A percentile compares a stretch with the other conserved stretches of the same genome.
phyloP scores from a whole-genome alignment of 2,888 invertebrate species.

The Agonum fuliginosum region DNA sequence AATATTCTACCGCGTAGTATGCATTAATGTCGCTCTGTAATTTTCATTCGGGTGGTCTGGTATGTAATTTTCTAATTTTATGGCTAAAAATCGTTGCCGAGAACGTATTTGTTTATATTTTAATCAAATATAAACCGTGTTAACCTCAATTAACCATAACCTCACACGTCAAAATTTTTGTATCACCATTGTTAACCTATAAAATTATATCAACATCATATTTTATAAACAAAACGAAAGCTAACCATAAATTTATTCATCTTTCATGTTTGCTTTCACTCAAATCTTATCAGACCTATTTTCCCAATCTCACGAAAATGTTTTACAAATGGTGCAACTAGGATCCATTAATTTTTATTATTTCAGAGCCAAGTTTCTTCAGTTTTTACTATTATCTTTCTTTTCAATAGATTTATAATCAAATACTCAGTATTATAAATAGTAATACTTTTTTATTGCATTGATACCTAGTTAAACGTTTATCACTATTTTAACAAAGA shows the following conservation, averaged over 20 bases:
- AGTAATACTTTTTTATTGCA: not conserved
- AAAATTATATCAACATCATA: slow-evolving; percentile 61
- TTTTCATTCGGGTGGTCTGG: slow-evolving; percentile 37
- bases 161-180: slow-evolving; percentile 71
- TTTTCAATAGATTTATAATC: not conserved
- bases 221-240: slow-evolving; percentile 57
- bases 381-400: not conserved
- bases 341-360: slow-evolving; percentile 25
- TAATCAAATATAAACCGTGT: slow-evolving; percentile 69
- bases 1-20: slow-evolving; percentile 67
- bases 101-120: slow-evolving; percentile 70
- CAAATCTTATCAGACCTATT: not conserved
- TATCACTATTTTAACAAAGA: no score
- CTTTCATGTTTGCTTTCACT: slow-evolving; percentile 1
- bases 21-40: slow-evolving; percentile 50
- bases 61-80: slow-evolving; percentile 42
- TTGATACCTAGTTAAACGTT: no score
- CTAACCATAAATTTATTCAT: slow-evolving; percentile 47
- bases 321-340: not conserved
- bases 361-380: not conserved
- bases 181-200: slow-evolving; percentile 67
- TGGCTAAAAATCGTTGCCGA: not conserved
- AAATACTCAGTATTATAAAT: not conserved
- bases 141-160: slow-evolving; percentile 73
- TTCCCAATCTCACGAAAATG: not conserved